phyloP scores from a whole-genome alignment of 2,888 invertebrate species.

The Ptychoptera albimana region DNA sequence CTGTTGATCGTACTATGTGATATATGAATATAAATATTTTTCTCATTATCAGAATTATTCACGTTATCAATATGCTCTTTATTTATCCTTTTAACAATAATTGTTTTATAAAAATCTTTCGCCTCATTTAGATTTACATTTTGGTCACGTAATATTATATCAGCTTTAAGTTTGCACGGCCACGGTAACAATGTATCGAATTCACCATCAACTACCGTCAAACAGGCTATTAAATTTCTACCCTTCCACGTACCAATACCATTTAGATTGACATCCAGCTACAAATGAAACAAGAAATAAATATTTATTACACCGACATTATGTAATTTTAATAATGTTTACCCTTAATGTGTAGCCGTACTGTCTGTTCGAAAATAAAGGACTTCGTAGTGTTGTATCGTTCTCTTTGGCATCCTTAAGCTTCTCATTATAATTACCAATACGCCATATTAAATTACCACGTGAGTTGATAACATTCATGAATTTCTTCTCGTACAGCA shows the following conservation, averaged over 20 bases:
- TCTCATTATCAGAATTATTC: constrained; percentile 12
- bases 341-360: constrained; percentile 62
- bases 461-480: constrained; percentile 23
- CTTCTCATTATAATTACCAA: constrained; percentile 45
- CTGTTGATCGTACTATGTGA: constrained; percentile 24
- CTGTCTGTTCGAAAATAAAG: constrained; percentile 49
- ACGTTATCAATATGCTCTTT: constrained; percentile 19
- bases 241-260: constrained; percentile 65
- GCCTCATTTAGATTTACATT: constrained; percentile 35
- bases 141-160: constrained; percentile 49
- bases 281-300: too few species aligned
- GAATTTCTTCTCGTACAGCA: constrained; percentile 24
- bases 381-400: constrained; percentile 45
- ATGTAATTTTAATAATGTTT: not conserved
- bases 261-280: constrained; percentile 54
- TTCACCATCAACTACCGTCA: constrained; percentile 50
- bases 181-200: constrained; percentile 55
- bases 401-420: constrained; percentile 51
- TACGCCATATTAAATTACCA: constrained; percentile 52
- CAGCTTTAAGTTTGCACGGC: constrained; percentile 54
- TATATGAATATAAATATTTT: constrained; percentile 27
- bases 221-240: constrained; percentile 50
- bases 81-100: constrained; percentile 36
- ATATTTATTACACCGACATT: too few species aligned
- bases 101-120: constrained; percentile 45